Base-by-base conservation (phyloP, 2,888 invertebrate genomes). In the Drosophila basisetae region DNA sequence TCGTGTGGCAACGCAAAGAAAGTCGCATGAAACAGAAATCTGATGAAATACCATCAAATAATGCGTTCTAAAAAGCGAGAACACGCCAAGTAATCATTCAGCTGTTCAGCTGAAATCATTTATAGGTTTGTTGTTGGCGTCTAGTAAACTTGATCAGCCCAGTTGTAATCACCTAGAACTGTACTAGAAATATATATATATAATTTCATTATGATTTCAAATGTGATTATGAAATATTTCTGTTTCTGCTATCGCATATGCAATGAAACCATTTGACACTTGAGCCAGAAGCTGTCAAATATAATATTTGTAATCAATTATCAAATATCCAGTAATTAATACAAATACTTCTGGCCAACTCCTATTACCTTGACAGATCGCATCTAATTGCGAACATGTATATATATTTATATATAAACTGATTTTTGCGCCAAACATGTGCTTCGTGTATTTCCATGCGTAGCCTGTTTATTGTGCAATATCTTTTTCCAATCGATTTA, bases 401-500 rank as follows among this genome's bases (percentile, higher is more conserved):
- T 47, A 16, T 22, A 22, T 47, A 22, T 3, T 11, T 35, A 9
- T 16, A 47, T 25, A 25, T 1, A 7, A 55, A 4, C 22, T 18
- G 35, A 18, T 25, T 37, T 55, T 52, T 28, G 9, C n/a, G 16
- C 13, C 39, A 56, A 28, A 28, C 43, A 47, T 61, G 54, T 76
- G 25, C 39, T 65, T 65, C 62, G 78, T 73, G 62, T 43, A 50
- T 54, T 63, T 70, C 35, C 53, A 28, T 31, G 28, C 37, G 41
- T 10, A 25, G 28, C 67, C 54, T 68, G 69, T 70, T 52, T 59
- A 68, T 85, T 85, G 78, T 73, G 81, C 68, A 82, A 85, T 74
- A 62, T 67, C 58, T 68, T 55, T 75, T 79, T 82, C 68, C 65
- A 77, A 79, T 76, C 54, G 55, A 72, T 73, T 74, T 84, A 83